Evolutionary conservation across 2,888 invertebrate genomes (phyloP).

Genomic region (Rutpela maculata): DNA sequence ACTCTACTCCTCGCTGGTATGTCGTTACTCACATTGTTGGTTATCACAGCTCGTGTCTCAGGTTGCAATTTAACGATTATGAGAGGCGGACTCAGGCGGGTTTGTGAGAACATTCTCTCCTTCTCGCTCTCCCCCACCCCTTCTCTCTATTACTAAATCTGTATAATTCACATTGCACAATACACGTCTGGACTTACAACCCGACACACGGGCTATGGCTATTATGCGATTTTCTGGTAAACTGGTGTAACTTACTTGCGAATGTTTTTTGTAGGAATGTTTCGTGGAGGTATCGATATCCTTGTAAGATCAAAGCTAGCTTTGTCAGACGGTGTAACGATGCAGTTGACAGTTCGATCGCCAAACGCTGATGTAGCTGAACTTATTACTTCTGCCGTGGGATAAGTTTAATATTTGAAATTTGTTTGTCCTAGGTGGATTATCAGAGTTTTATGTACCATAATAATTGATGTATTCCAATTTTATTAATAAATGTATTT

Average conservation of each 20-base stretch:
- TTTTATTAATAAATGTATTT: slow-evolving; percentile 38
- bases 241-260: no score
- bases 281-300: slow-evolving; percentile 93
- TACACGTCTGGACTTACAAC: no score
- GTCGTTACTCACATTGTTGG: slow-evolving; percentile 31
- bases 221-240: no score
- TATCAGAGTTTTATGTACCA: slow-evolving; percentile 30
- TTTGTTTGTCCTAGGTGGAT: not conserved
- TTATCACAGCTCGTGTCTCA: no score
- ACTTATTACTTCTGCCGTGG: slow-evolving; percentile 89
- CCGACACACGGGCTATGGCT: no score
- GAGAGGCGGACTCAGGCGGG: no score
- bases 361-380: slow-evolving; percentile 91
- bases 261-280: slow-evolving; percentile 81
- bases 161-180: no score
- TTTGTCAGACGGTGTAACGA: slow-evolving; percentile 90
- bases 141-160: no score
- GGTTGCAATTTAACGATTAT: no score
- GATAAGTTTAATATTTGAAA: slow-evolving; percentile 74
- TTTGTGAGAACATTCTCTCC: no score
- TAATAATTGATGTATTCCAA: slow-evolving; percentile 28
- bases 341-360: slow-evolving; percentile 94
- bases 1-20: slow-evolving; percentile 86
- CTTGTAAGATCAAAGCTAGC: slow-evolving; percentile 90
- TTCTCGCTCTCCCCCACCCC: no score